These are phyloP conservation scores for Hirundo rustica DNA, from an alignment of 2,797 vertebrate species.

Conservation along the genomic window DNA sequence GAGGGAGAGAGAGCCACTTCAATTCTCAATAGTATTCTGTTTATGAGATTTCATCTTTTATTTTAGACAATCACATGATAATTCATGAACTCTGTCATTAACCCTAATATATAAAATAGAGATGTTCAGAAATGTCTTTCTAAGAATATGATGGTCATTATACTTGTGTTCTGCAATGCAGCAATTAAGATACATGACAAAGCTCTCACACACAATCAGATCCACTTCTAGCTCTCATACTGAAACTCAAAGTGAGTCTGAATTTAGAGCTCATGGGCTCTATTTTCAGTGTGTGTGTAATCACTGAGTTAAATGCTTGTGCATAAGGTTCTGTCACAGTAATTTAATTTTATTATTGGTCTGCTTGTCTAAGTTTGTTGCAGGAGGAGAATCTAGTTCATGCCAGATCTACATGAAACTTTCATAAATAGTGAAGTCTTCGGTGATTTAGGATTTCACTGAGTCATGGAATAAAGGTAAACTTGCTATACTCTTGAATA, in stretches of 20 bases:
- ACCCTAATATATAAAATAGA: neutral
- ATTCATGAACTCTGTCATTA: neutral
- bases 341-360: neutral
- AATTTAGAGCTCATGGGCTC: neutral
- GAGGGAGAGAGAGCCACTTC: too few relatives aligned
- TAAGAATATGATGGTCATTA: neutral
- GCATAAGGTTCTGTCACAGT: neutral
- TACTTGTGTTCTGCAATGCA: neutral
- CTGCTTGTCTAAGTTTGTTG: neutral
- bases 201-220: neutral
- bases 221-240: neutral
- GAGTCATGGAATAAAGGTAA: neutral
- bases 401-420: neutral
- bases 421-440: neutral
- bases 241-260: neutral
- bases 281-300: neutral
- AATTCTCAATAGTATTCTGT: neutral
- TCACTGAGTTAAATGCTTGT: neutral
- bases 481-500: neutral
- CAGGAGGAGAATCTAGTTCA: neutral
- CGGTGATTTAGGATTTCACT: neutral
- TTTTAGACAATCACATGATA: neutral
- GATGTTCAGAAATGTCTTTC: neutral
- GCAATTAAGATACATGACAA: neutral
- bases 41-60: neutral